Evolutionary conservation across 2,113 vertebrate species (phyloP).

Genomic region (Cynocephalus volans): DNA sequence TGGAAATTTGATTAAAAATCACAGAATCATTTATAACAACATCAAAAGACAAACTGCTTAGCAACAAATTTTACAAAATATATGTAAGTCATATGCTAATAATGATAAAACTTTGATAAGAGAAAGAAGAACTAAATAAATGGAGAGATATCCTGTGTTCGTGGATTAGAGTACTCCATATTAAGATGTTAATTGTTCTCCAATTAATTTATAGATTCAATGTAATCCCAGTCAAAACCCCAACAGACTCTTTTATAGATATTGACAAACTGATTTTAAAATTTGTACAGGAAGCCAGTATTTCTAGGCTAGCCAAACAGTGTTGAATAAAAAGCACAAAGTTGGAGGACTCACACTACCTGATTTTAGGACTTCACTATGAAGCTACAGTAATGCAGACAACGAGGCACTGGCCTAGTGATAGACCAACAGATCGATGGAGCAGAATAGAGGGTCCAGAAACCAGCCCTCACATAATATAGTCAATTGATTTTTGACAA

Average conservation of each 20-base stretch:
- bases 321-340: background rate
- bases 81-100: background rate
- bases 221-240: background rate
- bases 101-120: background rate
- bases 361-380: background rate
- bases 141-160: background rate
- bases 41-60: background rate
- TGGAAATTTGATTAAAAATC: background rate
- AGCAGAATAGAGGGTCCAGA: background rate
- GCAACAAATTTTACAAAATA: background rate
- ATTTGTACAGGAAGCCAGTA: background rate
- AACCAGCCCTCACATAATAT: background rate
- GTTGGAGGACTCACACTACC: background rate
- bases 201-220: background rate
- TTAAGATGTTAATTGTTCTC: background rate
- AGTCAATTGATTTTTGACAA: conserved; percentile 28
- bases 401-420: background rate
- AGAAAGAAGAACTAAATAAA: conserved; percentile 10
- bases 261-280: background rate
- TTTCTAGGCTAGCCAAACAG: background rate
- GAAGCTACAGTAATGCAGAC: background rate
- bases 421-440: background rate
- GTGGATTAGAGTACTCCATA: too few species aligned
- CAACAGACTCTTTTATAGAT: background rate
- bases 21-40: background rate